Base-by-base conservation (phyloP, 2,888 invertebrate genomes). In the Scaptomyza flava region DNA sequence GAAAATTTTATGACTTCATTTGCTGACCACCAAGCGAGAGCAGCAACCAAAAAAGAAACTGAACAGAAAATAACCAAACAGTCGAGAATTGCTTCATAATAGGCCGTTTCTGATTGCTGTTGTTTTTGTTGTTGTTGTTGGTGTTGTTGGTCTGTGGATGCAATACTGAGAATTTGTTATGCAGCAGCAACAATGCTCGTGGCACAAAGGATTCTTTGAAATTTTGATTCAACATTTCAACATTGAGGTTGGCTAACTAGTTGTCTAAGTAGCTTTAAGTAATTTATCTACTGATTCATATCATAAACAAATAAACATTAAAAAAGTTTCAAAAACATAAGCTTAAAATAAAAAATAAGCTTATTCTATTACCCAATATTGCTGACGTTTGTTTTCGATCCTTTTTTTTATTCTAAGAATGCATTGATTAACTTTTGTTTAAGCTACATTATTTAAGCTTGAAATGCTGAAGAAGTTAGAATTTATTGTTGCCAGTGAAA, bases 1-100 rank as follows among this genome's bases (percentile, higher is more conserved):
- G 87, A 87, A 83, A 83, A 87, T 89, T 88, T 86, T 86, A 86
- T 86, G 86, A 86, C 86, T 86, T 86, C 84, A 86, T 88, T 86
- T 88, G 79, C 60, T 81, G 86, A 72, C 86, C 85, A 85, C 85
- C 85, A 86, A 77, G 83, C 73, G 81, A 81, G 72, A 71, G 78
- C 46, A 70, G 67, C 27, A 27, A 27, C 27, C 23, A 23, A 23
- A 23, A 27, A 27, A 23, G 3, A 23, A 23, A 23, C 23, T 17
- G 17, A 23, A 23, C 23, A 23, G 4, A 23, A 31, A 76, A 17
- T 17, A 17, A 17, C 17, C 17, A 17, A 17, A 62, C 51, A 68
- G 66, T 51, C 58, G 66, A 46, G 63, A 62, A 79, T 85, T 75
- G 82, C 69, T 65, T 82, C 69, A 83, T 86, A 86, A 86, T 81